Percentiles rank a stretch among this genome's conserved stretches.
Evolutionary conservation across 2,888 invertebrate species (phyloP).

Genomic region (Drosophila multiciliata): DNA sequence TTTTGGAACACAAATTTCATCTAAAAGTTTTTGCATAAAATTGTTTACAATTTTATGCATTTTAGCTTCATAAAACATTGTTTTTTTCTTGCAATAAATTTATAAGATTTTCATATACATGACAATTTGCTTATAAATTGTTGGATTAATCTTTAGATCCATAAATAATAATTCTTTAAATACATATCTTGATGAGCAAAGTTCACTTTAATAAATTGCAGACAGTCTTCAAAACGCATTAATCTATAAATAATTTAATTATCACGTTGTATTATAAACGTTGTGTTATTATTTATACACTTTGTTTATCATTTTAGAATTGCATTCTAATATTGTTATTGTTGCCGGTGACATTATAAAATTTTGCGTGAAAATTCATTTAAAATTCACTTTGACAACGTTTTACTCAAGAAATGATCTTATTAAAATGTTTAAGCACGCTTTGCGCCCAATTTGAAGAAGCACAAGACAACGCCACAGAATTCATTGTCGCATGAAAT

Average conservation of each 20-base stretch:
- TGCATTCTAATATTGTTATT: background rate
- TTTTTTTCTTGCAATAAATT: conserved; percentile 16
- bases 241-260: background rate
- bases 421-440: conserved; percentile 24
- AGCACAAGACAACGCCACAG: background rate
- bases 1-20: conserved; percentile 44
- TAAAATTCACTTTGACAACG: conserved; percentile 26
- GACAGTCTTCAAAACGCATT: background rate
- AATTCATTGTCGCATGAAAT: conserved; percentile 17
- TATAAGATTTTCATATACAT: background rate
- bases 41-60: conserved; percentile 53
- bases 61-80: conserved; percentile 54
- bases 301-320: background rate
- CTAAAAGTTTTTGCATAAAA: conserved; percentile 36
- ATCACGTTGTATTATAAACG: background rate
- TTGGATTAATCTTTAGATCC: background rate
- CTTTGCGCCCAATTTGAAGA: conserved; percentile 31
- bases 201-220: background rate
- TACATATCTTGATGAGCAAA: background rate
- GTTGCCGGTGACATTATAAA: background rate
- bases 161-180: conserved; percentile 13
- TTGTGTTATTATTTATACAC: background rate
- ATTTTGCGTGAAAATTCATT: conserved; percentile 9
- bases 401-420: conserved; percentile 5
- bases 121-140: no score